Evolutionary conservation across 2,113 vertebrate species (phyloP).

Genomic region (Elachura formosa): DNA sequence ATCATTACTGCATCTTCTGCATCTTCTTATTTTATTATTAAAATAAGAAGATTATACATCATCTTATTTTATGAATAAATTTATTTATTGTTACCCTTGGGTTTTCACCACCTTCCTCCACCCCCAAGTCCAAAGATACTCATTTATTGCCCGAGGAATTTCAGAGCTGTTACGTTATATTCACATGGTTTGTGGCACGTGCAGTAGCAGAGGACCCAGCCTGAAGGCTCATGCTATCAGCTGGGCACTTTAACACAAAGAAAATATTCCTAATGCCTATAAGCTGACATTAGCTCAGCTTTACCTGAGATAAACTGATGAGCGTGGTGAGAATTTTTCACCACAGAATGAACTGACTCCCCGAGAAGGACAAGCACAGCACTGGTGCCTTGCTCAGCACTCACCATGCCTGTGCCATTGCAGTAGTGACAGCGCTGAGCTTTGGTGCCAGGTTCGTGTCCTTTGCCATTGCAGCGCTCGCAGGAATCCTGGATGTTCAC

Average conservation of each 20-base stretch:
- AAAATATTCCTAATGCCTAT: neutral
- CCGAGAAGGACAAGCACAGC: neutral
- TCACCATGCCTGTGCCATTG: slow-evolving; percentile 92
- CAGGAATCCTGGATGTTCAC: slow-evolving; percentile 84
- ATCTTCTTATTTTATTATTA: neutral
- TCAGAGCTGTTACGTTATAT: neutral
- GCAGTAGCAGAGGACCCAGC: neutral
- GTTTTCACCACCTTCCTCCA: neutral
- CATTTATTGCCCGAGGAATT: neutral
- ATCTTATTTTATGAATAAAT: too few species aligned
- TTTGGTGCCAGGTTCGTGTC: slow-evolving; percentile 89
- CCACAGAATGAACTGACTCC: neutral
- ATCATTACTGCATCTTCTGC: neutral
- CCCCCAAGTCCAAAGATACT: neutral
- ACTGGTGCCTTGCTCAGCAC: neutral
- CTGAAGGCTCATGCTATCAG: neutral
- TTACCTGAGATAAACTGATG: neutral
- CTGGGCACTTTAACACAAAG: neutral
- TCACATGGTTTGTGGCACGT: neutral
- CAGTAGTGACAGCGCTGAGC: slow-evolving; percentile 88
- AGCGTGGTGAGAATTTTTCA: neutral
- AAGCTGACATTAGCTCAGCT: neutral
- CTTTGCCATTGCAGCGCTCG: slow-evolving; percentile 85
- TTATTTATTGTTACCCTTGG: neutral
- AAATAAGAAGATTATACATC: too few species aligned